phyloP scores from a whole-genome alignment of 2,888 invertebrate genomes.

The Sminthurinus aureus region DNA sequence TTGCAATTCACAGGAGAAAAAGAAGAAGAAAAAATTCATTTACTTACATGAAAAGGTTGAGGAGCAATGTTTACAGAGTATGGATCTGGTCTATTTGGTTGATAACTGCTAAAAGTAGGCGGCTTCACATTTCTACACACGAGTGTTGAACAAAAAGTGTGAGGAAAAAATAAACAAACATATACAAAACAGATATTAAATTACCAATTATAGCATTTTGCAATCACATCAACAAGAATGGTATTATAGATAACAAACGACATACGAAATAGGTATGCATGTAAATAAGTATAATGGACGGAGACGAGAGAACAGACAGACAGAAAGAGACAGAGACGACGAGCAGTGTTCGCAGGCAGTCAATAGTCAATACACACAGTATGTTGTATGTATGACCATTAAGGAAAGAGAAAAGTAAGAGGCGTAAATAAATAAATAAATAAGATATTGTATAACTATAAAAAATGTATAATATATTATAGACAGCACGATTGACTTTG shows the following conservation, averaged over 20 bases:
- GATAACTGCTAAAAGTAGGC: slow-evolving; percentile 40
- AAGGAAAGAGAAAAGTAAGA: not conserved
- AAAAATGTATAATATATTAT: not conserved
- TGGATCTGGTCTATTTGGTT: slow-evolving; percentile 31
- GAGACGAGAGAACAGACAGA: not conserved
- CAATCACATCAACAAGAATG: not conserved
- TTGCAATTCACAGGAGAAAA: not conserved
- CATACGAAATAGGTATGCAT: too few relatives aligned
- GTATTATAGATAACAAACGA: not conserved
- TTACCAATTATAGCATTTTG: not conserved
- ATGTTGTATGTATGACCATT: not conserved
- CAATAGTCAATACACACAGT: too few relatives aligned
- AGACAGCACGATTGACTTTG: not conserved
- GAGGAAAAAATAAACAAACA: slow-evolving; percentile 11
- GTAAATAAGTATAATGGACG: not conserved
- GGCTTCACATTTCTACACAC: slow-evolving; percentile 42
- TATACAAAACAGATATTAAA: not conserved
- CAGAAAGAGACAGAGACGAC: not conserved
- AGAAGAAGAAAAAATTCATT: slow-evolving; percentile 23
- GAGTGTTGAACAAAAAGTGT: not conserved
- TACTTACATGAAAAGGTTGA: slow-evolving; percentile 73
- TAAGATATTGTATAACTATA: too few relatives aligned
- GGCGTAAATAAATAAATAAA: not conserved
- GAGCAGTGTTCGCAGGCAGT: too few relatives aligned
- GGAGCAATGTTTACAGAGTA: slow-evolving; percentile 68